Evolutionary conservation across 2,888 invertebrate genomes (phyloP).

Genomic region (Eupithecia dodoneata): DNA sequence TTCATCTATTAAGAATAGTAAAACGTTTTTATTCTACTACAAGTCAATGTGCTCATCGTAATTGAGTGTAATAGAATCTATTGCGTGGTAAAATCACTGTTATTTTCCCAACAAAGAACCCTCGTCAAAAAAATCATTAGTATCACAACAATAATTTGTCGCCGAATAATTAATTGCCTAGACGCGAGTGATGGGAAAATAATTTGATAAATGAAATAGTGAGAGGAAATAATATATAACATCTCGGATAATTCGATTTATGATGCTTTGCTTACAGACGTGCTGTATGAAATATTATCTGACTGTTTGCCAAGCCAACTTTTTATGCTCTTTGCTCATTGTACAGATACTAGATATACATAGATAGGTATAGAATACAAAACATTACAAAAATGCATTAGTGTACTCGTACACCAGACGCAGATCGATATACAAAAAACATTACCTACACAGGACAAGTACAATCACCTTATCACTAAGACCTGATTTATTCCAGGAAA

Average conservation of each 20-base stretch:
- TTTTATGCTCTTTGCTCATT: background rate
- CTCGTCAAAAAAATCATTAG: conserved; percentile 76
- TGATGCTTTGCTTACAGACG: background rate
- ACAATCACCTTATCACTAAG: no score
- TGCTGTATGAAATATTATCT: background rate
- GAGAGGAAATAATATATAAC: conserved; percentile 12
- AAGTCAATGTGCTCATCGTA: background rate
- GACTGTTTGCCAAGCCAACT: background rate
- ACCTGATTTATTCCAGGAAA: no score
- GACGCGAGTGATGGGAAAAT: conserved; percentile 64
- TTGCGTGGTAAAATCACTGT: conserved; percentile 53
- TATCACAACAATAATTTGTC: conserved; percentile 74
- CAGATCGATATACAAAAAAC: no score
- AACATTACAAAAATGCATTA: no score
- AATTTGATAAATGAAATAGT: conserved; percentile 58
- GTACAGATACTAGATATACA: background rate
- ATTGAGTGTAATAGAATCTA: conserved; percentile 25
- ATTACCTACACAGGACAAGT: no score
- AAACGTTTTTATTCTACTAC: background rate
- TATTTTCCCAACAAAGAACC: conserved; percentile 61
- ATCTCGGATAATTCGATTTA: conserved; percentile 19
- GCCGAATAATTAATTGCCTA: conserved; percentile 60
- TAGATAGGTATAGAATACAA: no score
- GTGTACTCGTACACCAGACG: no score
- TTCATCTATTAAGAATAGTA: background rate